phyloP scores from a whole-genome alignment of 2,797 vertebrate genomes.

The Enteromius fasciolatus region DNA sequence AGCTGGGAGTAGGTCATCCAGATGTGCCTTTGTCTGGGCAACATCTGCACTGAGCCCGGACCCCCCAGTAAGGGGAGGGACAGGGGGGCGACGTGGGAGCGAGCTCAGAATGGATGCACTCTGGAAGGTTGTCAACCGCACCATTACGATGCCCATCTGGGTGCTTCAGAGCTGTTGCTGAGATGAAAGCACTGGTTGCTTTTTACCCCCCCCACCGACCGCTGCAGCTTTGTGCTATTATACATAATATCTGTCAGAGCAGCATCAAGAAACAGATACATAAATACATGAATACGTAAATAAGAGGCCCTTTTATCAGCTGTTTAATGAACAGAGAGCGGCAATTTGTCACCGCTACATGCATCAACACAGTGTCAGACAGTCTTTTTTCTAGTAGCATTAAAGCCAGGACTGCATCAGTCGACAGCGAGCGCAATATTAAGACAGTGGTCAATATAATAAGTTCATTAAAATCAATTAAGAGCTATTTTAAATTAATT shows the following conservation, averaged over 20 bases:
- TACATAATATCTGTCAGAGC: slow-evolving; percentile 56
- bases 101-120: slow-evolving; percentile 51
- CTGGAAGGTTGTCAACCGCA: slow-evolving; percentile 54
- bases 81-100: background rate
- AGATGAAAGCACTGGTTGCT: slow-evolving; percentile 61
- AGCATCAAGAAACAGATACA: slow-evolving; percentile 52
- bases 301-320: slow-evolving; percentile 60
- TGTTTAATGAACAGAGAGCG: slow-evolving; percentile 55
- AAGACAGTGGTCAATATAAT: background rate
- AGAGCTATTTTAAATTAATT: background rate
- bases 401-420: slow-evolving; percentile 25
- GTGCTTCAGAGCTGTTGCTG: slow-evolving; percentile 56
- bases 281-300: slow-evolving; percentile 55
- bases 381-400: slow-evolving; percentile 26
- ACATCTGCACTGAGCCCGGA: slow-evolving; percentile 57
- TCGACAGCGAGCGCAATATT: background rate
- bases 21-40: slow-evolving; percentile 58
- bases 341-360: slow-evolving; percentile 53
- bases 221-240: slow-evolving; percentile 53
- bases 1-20: slow-evolving; percentile 63
- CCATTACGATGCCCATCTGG: slow-evolving; percentile 60
- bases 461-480: background rate
- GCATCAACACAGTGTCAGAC: background rate
- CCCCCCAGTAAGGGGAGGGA: slow-evolving; percentile 50
- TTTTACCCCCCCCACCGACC: slow-evolving; percentile 3